These are phyloP conservation scores for Cyrtonyx montezumae DNA, from an alignment of 2,113 vertebrate species.

Conservation along the genomic window DNA sequence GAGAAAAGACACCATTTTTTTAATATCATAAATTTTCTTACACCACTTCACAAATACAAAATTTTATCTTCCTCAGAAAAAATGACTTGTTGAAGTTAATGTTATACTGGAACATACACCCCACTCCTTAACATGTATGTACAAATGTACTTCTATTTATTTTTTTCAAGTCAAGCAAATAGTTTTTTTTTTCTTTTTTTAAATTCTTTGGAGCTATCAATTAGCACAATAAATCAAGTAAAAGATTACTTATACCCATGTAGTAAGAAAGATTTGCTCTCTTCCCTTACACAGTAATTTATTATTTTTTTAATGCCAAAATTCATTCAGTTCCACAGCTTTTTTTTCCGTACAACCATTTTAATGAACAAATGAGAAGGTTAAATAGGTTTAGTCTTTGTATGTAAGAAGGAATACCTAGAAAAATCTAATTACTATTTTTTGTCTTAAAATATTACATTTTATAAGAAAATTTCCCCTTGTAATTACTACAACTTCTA, in stretches of 20 bases:
- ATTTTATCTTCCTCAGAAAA: neutral
- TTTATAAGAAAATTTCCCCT: neutral
- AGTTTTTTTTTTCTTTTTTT: neutral
- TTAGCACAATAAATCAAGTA: neutral
- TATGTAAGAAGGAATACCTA: neutral
- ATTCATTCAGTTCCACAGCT: neutral
- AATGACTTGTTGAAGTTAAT: neutral
- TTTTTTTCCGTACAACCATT: neutral
- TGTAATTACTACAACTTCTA: neutral
- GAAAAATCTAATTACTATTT: neutral
- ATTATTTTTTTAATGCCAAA: neutral
- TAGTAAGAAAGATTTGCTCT: neutral
- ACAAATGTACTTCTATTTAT: neutral
- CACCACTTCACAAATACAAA: neutral
- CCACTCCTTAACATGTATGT: neutral
- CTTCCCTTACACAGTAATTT: neutral
- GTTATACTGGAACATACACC: neutral
- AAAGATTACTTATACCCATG: neutral
- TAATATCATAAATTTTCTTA: neutral
- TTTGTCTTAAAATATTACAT: neutral
- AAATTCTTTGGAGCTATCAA: neutral
- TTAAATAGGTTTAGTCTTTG: neutral
- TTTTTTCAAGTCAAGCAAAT: neutral
- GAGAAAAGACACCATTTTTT: neutral
- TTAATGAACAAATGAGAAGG: neutral